Conservation (phyloP, 2,888 invertebrate species). For the Tridacna gigas region DNA sequence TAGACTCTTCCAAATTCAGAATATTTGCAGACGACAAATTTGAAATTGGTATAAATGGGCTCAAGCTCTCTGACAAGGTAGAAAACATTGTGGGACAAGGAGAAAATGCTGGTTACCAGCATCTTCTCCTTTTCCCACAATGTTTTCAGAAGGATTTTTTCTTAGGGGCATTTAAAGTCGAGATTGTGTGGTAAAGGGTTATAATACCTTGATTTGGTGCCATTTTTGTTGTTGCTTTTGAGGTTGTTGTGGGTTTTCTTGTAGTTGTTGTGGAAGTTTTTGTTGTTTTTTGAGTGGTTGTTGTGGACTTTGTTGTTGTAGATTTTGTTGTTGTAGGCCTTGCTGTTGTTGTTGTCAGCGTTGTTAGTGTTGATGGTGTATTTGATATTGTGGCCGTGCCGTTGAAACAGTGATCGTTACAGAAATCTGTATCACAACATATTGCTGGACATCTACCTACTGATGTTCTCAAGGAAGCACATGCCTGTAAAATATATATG, state of each 20-base stretch:
- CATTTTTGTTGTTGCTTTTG: too few species aligned
- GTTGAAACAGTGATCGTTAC: constrained; percentile 13
- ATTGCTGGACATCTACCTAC: background rate
- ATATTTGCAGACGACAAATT: too few species aligned
- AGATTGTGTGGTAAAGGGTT: too few species aligned
- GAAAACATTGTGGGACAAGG: too few species aligned
- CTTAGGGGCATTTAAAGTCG: too few species aligned
- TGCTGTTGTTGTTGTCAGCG: background rate
- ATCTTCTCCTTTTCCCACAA: too few species aligned
- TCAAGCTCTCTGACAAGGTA: too few species aligned
- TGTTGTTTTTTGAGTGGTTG: background rate
- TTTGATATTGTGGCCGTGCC: background rate
- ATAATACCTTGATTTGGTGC: too few species aligned
- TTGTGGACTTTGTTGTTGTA: background rate
- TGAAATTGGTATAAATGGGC: too few species aligned
- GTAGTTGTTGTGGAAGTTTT: background rate
- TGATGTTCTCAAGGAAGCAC: background rate
- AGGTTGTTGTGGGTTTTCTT: background rate
- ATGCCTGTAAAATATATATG: background rate
- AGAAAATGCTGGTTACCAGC: too few species aligned
- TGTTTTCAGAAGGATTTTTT: too few species aligned
- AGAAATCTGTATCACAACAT: constrained; percentile 17
- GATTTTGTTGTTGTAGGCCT: background rate
- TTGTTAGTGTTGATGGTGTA: background rate
- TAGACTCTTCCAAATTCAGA: too few species aligned